Percentiles rank a stretch among this genome's conserved stretches.
Conservation (phyloP, 2,888 invertebrate species). For the Urechis unicinctus region DNA sequence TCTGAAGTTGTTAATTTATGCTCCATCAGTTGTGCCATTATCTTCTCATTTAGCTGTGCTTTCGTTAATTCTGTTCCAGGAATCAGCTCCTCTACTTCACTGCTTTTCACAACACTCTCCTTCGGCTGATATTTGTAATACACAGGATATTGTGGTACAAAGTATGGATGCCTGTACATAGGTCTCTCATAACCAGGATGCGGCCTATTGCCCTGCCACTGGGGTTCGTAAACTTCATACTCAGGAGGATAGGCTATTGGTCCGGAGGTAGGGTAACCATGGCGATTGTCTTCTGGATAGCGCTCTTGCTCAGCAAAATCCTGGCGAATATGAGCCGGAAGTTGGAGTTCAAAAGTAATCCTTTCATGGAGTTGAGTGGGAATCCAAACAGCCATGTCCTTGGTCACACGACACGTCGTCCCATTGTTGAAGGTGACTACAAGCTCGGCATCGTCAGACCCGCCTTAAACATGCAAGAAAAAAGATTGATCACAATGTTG, state of each 20-base stretch:
- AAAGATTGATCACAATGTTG: too few species aligned
- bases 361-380: constrained; percentile 42
- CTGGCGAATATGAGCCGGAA: constrained; percentile 39
- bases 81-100: constrained; percentile 24
- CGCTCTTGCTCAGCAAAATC: constrained; percentile 31
- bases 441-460: constrained; percentile 30
- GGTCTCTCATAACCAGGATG: constrained; percentile 20
- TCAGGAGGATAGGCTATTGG: constrained; percentile 32
- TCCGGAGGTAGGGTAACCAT: constrained; percentile 44
- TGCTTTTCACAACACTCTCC: constrained; percentile 20
- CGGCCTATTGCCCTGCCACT: constrained; percentile 20
- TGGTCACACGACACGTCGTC: constrained; percentile 31
- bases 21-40: constrained; percentile 29
- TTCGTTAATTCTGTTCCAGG: constrained; percentile 41
- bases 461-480: too few species aligned
- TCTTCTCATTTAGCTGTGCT: constrained; percentile 35
- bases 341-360: constrained; percentile 39
- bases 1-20: constrained; percentile 19
- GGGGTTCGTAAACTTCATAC: constrained; percentile 30
- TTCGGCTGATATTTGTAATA: constrained; percentile 9
- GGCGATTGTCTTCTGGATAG: constrained; percentile 35
- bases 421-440: constrained; percentile 45
- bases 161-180: constrained; percentile 25
- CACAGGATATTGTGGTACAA: constrained; percentile 13
- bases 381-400: constrained; percentile 41